A percentile compares a stretch with the other conserved stretches of the same genome.
phyloP scores from a whole-genome alignment of 2,888 invertebrate genomes.

The Pinctada fucata region DNA sequence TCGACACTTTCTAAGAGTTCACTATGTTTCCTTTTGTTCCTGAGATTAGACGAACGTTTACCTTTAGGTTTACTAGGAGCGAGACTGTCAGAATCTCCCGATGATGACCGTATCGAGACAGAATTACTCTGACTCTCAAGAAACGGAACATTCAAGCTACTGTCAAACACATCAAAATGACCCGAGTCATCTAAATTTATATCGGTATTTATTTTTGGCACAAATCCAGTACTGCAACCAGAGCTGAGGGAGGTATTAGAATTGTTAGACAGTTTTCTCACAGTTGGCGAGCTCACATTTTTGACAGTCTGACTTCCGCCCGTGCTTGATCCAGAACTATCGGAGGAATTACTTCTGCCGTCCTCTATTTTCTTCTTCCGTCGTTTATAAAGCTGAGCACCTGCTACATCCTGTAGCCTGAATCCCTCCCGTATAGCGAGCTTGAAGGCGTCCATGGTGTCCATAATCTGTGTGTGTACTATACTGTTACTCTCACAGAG shows the following conservation, averaged over 20 bases:
- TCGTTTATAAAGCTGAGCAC: slow-evolving; percentile 84
- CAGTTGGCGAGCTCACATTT: slow-evolving; percentile 40
- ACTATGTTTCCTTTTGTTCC: slow-evolving; percentile 55
- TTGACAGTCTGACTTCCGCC: slow-evolving; percentile 9
- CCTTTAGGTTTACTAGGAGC: neutral
- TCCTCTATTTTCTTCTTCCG: slow-evolving; percentile 78
- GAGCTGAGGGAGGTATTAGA: slow-evolving; percentile 63
- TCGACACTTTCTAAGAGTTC: slow-evolving; percentile 28
- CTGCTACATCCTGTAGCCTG: slow-evolving; percentile 84
- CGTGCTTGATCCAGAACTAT: slow-evolving; percentile 64
- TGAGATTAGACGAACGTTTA: slow-evolving; percentile 31
- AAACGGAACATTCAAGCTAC: slow-evolving; percentile 13
- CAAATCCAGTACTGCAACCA: slow-evolving; percentile 67
- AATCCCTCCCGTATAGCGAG: slow-evolving; percentile 86
- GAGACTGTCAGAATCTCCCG: slow-evolving; percentile 46
- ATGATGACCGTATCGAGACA: slow-evolving; percentile 41
- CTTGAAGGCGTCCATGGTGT: slow-evolving; percentile 84
- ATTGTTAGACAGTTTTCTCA: slow-evolving; percentile 58
- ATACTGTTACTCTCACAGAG: slow-evolving; percentile 78
- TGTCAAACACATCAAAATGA: slow-evolving; percentile 22
- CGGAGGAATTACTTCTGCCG: slow-evolving; percentile 68
- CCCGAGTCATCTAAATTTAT: slow-evolving; percentile 31
- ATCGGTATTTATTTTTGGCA: slow-evolving; percentile 32
- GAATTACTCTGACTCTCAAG: slow-evolving; percentile 24
- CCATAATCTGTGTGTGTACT: slow-evolving; percentile 81